Conservation (phyloP, 2,113 vertebrate species). For the Morone saxatilis region DNA sequence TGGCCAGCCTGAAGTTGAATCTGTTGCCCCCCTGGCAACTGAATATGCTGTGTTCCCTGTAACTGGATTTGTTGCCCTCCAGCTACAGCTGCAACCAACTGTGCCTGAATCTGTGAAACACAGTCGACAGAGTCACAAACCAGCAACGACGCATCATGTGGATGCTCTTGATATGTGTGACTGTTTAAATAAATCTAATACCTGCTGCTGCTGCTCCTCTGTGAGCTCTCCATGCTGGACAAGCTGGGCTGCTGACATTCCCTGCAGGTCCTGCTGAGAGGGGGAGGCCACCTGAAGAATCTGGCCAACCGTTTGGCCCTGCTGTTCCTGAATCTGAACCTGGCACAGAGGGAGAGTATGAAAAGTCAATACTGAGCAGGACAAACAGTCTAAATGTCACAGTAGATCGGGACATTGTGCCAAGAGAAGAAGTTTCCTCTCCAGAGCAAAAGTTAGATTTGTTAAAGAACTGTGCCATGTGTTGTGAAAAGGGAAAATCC, state of each 20-base stretch:
- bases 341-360: slow-evolving; percentile 32
- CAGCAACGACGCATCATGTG: not conserved
- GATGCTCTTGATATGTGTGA: not conserved
- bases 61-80: slow-evolving; percentile 82
- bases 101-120: slow-evolving; percentile 90
- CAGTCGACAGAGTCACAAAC: not conserved
- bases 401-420: not conserved
- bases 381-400: not conserved
- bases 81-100: slow-evolving; percentile 92
- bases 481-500: not conserved
- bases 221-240: slow-evolving; percentile 94
- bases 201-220: slow-evolving; percentile 97
- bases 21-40: slow-evolving; percentile 71
- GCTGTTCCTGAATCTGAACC: slow-evolving; percentile 97
- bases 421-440: not conserved
- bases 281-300: slow-evolving; percentile 89
- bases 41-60: slow-evolving; percentile 77
- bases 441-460: not conserved
- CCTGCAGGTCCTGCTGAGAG: slow-evolving; percentile 92
- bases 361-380: not conserved
- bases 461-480: not conserved
- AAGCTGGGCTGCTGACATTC: slow-evolving; percentile 90
- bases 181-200: slow-evolving; percentile 37
- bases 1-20: slow-evolving; percentile 82
- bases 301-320: slow-evolving; percentile 87